Conservation (phyloP, 2,888 invertebrate genomes). For the Romanomermis culicivorax region DNA sequence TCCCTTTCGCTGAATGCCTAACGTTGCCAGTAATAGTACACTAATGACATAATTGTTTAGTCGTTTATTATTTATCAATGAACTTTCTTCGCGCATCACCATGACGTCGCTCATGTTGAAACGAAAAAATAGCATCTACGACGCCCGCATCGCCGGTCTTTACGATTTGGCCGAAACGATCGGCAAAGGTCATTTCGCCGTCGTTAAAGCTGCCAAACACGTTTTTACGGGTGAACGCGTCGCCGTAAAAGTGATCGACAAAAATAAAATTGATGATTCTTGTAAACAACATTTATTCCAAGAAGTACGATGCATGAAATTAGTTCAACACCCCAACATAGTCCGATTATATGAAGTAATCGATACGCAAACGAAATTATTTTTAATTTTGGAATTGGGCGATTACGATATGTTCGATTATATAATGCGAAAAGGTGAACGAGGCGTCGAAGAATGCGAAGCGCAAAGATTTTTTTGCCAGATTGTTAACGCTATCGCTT, state of each 20-base stretch:
- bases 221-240: conserved; percentile 97
- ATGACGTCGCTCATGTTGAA: background rate
- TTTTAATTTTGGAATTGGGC: conserved; percentile 70
- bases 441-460: conserved; percentile 36
- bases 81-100: no score
- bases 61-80: no score
- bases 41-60: no score
- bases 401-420: conserved; percentile 97
- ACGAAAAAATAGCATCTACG: conserved; percentile 24
- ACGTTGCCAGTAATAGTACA: no score
- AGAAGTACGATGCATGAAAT: conserved; percentile 75
- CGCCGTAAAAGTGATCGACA: conserved; percentile 86
- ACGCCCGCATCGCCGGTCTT: conserved; percentile 76
- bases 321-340: conserved; percentile 96
- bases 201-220: conserved; percentile 87
- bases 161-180: conserved; percentile 93
- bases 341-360: conserved; percentile 95
- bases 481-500: conserved; percentile 85
- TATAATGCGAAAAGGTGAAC: conserved; percentile 68
- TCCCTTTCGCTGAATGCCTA: no score
- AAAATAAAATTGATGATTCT: conserved; percentile 83
- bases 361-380: conserved; percentile 81
- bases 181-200: conserved; percentile 93
- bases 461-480: conserved; percentile 66
- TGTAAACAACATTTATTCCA: conserved; percentile 87